Base-by-base conservation (phyloP, 2,888 invertebrate genomes). In the Agrilus mali region DNA sequence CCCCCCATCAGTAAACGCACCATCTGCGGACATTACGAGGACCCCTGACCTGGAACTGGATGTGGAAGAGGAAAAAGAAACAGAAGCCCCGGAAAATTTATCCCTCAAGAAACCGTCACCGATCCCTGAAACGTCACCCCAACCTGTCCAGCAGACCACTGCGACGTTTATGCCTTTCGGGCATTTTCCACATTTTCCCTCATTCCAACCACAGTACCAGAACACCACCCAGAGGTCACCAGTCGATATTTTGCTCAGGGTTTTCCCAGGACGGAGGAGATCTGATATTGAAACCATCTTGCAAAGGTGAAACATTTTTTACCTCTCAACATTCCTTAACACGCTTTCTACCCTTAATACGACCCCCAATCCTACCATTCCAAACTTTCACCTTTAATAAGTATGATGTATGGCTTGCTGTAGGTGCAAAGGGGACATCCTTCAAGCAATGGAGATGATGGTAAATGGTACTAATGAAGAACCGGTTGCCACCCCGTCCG, bases 381-480 rank as follows among this genome's bases (percentile, higher is more conserved):
- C n/a, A n/a, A n/a, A n/a, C n/a, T n/a, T n/a, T n/a, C n/a, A n/a
- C n/a, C n/a, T n/a, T n/a, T n/a, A n/a, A n/a, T n/a, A n/a, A n/a
- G n/a, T n/a, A n/a, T n/a, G n/a, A n/a, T n/a, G n/a, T n/a, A n/a
- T 41, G 5, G 5, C 33, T 47, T 42, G 41, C 27, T 55, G 55
- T 55, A 66, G 66, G 53, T 66, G 65, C 55, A 74, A 72, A 50
- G 90, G 90, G 0, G 93, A 95, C 61, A 86, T 92, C 0, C 80
- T 94, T 0, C 85, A 89, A 53, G 92, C 94, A 0, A 94, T 95
- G 79, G 94, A 95, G 60, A 79, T 86, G 60, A 81, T 95, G 74
- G 75, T 88, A 12, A 80, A 82, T 49, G 80, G 81, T 2, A 42
- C 43, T 27, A 49, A 46, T 47, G 33, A 58, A 56, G 43, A 60